Conservation (phyloP, 2,888 invertebrate genomes). For the Erannis defoliaria region DNA sequence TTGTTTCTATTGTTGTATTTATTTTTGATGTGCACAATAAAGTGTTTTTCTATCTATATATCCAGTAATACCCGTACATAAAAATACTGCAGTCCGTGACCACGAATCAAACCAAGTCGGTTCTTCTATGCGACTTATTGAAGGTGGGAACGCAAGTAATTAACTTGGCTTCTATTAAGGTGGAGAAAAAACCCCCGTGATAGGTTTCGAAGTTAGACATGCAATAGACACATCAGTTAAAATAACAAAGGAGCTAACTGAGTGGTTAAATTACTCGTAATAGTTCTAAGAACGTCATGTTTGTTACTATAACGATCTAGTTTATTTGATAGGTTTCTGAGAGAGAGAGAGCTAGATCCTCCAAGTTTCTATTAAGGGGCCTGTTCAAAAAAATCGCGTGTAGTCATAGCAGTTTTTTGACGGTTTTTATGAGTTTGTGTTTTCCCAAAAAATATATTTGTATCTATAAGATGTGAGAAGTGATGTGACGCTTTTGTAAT, state of each 20-base stretch:
- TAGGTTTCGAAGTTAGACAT: conserved; percentile 23
- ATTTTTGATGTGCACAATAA: too few relatives aligned
- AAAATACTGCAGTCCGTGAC: background rate
- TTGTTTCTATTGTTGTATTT: too few relatives aligned
- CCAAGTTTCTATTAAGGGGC: too few relatives aligned
- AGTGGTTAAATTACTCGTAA: conserved; percentile 23
- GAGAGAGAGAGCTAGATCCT: too few relatives aligned
- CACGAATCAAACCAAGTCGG: background rate
- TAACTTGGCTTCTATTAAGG: conserved; percentile 20
- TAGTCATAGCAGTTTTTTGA: too few relatives aligned
- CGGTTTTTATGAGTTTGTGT: too few relatives aligned
- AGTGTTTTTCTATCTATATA: too few relatives aligned
- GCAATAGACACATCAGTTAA: conserved; percentile 38
- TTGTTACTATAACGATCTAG: background rate
- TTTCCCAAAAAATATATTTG: too few relatives aligned
- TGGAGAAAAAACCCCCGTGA: conserved; percentile 30
- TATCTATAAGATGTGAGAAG: too few relatives aligned
- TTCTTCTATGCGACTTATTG: conserved; percentile 8
- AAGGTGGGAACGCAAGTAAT: conserved; percentile 26
- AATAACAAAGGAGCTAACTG: conserved; percentile 34
- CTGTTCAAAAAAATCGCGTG: too few relatives aligned
- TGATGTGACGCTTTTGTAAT: too few relatives aligned
- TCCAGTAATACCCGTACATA: background rate
- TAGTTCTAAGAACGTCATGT: conserved; percentile 23
- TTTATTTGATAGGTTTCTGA: background rate